These are phyloP conservation scores for Eustalomyia histrio DNA, from an alignment of 2,888 invertebrate genomes.

Conservation along the genomic window DNA sequence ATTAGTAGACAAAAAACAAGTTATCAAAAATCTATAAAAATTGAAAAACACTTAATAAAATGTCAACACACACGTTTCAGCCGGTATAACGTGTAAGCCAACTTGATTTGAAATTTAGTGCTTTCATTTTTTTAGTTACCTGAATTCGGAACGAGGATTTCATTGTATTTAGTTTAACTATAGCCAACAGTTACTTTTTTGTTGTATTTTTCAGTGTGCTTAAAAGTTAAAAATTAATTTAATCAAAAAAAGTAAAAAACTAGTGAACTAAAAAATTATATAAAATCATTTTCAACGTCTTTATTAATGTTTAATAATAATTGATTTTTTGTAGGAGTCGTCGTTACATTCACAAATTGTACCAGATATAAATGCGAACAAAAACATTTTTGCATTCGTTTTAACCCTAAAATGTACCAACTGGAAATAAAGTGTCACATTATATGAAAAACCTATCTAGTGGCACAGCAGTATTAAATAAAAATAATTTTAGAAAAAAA, in stretches of 20 bases:
- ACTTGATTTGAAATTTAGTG: slow-evolving; percentile 32
- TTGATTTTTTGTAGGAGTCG: background rate
- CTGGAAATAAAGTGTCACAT: too few relatives aligned
- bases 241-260: background rate
- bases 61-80: slow-evolving; percentile 49
- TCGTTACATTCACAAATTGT: background rate
- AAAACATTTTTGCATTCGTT: background rate
- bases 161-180: background rate
- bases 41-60: slow-evolving; percentile 48
- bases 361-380: background rate
- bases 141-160: slow-evolving; percentile 11
- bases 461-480: too few relatives aligned
- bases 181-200: background rate
- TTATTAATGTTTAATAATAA: slow-evolving; percentile 17
- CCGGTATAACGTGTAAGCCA: slow-evolving; percentile 41
- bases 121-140: slow-evolving; percentile 10
- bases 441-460: too few relatives aligned
- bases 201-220: background rate
- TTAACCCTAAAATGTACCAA: background rate
- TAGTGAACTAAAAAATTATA: background rate
- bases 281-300: background rate
- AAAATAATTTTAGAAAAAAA: too few relatives aligned
- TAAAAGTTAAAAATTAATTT: slow-evolving; percentile 33
- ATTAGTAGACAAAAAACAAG: slow-evolving; percentile 18
- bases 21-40: slow-evolving; percentile 57